A percentile compares a stretch with the other conserved stretches of the same genome.
These are phyloP conservation scores for Dendrocincla fuliginosa DNA, from an alignment of 2,797 vertebrate genomes.

Conservation along the genomic window DNA sequence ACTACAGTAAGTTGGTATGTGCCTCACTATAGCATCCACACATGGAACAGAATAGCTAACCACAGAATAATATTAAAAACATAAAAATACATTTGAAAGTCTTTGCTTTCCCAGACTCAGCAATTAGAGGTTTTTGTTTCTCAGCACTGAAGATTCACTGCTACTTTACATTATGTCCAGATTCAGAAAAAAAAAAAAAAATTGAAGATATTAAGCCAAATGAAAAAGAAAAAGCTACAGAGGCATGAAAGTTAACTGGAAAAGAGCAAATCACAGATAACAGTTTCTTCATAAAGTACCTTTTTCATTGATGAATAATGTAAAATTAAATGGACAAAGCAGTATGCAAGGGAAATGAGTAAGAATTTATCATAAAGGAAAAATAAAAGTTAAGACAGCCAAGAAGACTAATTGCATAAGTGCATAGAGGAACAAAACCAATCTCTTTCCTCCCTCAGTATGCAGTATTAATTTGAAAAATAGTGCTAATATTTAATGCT, in stretches of 20 bases:
- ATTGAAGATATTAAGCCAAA: background rate
- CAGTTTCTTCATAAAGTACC: background rate
- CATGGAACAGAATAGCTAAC: background rate
- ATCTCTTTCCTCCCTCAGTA: accelerated
- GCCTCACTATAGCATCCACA: background rate
- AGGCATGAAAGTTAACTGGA: background rate
- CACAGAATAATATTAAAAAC: background rate
- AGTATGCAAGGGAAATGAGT: background rate
- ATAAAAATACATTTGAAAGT: background rate
- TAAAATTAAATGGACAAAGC: background rate
- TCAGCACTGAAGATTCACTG: background rate
- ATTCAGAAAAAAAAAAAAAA: background rate
- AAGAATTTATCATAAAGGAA: background rate
- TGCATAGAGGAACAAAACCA: background rate
- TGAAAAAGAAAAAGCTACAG: background rate
- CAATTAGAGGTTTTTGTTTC: background rate
- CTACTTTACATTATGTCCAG: background rate
- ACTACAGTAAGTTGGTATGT: background rate
- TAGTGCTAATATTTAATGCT: background rate
- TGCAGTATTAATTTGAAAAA: background rate
- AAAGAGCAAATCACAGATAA: background rate
- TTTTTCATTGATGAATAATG: background rate
- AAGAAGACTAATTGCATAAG: background rate
- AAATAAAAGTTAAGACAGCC: background rate
- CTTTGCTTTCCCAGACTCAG: background rate